Evolutionary conservation across 2,113 vertebrate genomes (phyloP).

Genomic region (Sceloporus undulatus): DNA sequence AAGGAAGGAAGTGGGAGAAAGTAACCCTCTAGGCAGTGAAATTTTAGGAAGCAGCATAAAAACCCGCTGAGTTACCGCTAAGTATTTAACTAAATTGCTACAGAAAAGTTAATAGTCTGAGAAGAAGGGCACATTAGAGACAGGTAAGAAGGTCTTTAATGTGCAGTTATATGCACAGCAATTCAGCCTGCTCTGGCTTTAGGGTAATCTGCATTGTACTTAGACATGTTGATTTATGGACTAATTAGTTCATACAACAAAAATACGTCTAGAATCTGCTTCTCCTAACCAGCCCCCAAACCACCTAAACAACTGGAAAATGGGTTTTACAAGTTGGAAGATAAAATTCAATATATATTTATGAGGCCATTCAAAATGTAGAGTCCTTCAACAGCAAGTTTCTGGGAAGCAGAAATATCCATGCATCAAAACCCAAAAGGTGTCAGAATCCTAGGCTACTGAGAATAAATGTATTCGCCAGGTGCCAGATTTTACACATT

Average conservation of each 20-base stretch:
- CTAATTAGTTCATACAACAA: slow-evolving; percentile 82
- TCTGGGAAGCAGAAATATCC: slow-evolving; percentile 77
- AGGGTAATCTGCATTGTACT: slow-evolving; percentile 73
- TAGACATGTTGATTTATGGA: slow-evolving; percentile 80
- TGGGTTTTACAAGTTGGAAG: slow-evolving; percentile 78
- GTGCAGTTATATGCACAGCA: slow-evolving; percentile 45
- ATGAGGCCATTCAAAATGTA: slow-evolving; percentile 80
- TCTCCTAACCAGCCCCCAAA: slow-evolving; percentile 66
- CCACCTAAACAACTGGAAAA: slow-evolving; percentile 75
- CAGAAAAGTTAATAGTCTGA: slow-evolving; percentile 44
- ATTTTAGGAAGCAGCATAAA: slow-evolving; percentile 39
- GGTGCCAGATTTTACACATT: slow-evolving; percentile 65
- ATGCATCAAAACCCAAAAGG: slow-evolving; percentile 77
- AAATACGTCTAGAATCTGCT: slow-evolving; percentile 77
- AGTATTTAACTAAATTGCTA: slow-evolving; percentile 25
- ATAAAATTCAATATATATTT: slow-evolving; percentile 88
- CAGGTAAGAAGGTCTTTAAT: slow-evolving; percentile 52
- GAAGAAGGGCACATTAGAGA: slow-evolving; percentile 40
- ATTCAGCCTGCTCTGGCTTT: slow-evolving; percentile 67
- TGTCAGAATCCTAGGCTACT: slow-evolving; percentile 65
- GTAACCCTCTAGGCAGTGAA: slow-evolving; percentile 16
- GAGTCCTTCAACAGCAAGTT: slow-evolving; percentile 69
- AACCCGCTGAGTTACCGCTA: slow-evolving; percentile 45
- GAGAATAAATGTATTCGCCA: slow-evolving; percentile 77
- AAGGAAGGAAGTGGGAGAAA: neutral